Conservation (phyloP, 2,888 invertebrate species). For the Clostera curtula region DNA sequence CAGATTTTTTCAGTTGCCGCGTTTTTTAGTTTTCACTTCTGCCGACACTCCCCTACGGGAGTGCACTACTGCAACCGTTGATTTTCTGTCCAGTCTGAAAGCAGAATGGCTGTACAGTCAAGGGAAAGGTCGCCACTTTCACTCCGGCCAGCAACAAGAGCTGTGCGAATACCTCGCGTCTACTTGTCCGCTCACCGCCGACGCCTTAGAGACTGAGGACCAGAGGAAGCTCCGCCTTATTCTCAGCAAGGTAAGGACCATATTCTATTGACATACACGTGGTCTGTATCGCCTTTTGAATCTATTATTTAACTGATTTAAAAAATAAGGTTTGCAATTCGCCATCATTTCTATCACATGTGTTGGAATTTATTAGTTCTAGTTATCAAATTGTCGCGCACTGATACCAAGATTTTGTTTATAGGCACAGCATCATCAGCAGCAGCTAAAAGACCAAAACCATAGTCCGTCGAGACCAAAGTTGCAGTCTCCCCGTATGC, state of each 20-base stretch:
- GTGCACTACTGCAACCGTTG: constrained; percentile 6
- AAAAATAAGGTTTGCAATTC: too few relatives aligned
- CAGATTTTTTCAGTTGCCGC: too few relatives aligned
- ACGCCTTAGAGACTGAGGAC: constrained; percentile 87
- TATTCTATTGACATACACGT: background rate
- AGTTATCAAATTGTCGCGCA: too few relatives aligned
- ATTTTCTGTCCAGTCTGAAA: constrained; percentile 79
- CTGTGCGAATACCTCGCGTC: constrained; percentile 88
- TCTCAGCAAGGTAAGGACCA: constrained; percentile 78
- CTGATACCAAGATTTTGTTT: constrained; percentile 7
- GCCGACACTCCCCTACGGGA: too few relatives aligned
- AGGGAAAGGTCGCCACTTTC: constrained; percentile 92
- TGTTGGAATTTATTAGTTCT: too few relatives aligned
- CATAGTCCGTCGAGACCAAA: constrained; percentile 58
- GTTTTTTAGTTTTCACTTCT: too few relatives aligned
- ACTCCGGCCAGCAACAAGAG: constrained; percentile 87
- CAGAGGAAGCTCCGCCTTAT: constrained; percentile 90
- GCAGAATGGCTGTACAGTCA: constrained; percentile 98
- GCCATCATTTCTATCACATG: too few relatives aligned
- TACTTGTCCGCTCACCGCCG: constrained; percentile 89
- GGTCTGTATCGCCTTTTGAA: background rate
- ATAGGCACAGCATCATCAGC: constrained; percentile 90
- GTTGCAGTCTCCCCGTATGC: constrained; percentile 66
- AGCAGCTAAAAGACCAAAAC: constrained; percentile 84
- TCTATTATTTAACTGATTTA: background rate